Conservation (phyloP, 2,888 invertebrate species). For the Dichetophora obliterata region DNA sequence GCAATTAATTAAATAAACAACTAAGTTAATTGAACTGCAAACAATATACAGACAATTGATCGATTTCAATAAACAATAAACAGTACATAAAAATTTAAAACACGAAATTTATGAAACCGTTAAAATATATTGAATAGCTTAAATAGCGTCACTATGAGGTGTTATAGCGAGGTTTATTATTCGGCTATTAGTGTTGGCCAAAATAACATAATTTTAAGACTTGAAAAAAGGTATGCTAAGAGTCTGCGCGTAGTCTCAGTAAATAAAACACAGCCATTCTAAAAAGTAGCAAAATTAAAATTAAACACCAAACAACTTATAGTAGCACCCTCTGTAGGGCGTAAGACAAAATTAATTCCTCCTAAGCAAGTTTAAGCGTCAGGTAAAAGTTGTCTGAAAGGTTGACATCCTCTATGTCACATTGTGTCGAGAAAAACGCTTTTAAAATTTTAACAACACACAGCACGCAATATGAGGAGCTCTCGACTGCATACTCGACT, state of each 20-base stretch:
- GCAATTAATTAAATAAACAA: slow-evolving; percentile 11
- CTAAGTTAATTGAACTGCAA: slow-evolving; percentile 1
- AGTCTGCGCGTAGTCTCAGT: neutral
- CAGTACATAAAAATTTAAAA: neutral
- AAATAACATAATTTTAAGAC: neutral
- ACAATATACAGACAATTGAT: slow-evolving; percentile 3
- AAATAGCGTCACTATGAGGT: neutral
- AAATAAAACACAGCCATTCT: neutral
- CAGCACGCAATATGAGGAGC: too few species aligned
- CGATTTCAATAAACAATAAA: neutral
- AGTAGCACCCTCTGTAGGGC: slow-evolving; percentile 55
- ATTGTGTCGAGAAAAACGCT: too few species aligned
- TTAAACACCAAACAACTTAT: neutral
- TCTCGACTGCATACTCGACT: too few species aligned
- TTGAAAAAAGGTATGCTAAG: neutral
- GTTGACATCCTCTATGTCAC: too few species aligned
- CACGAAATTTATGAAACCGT: neutral
- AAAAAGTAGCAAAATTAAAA: neutral
- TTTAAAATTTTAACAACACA: too few species aligned
- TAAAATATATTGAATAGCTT: slow-evolving; percentile 5
- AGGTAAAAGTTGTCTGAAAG: slow-evolving; percentile 48
- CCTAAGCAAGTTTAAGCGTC: slow-evolving; percentile 61
- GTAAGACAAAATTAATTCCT: slow-evolving; percentile 63
- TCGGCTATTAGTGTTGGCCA: neutral
- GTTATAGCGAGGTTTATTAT: neutral